phyloP scores from a whole-genome alignment of 2,888 invertebrate species.

The Aphodius granarius region DNA sequence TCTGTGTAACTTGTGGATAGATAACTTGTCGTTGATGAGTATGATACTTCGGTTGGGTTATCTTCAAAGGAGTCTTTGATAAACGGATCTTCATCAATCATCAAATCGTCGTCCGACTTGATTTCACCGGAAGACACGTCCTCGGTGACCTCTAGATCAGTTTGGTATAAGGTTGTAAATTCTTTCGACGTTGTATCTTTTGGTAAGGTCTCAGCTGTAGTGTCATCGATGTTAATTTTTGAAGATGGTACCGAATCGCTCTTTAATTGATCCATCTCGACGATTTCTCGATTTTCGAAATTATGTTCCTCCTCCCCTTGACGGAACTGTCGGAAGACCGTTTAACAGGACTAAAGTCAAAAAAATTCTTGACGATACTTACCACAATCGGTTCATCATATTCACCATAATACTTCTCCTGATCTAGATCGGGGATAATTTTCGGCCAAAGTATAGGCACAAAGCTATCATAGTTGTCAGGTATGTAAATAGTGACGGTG shows the following conservation, averaged over 20 bases:
- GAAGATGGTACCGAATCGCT: background rate
- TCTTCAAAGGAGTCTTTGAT: background rate
- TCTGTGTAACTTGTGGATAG: background rate
- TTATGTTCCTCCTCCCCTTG: background rate
- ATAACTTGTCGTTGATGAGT: background rate
- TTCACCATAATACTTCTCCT: constrained; percentile 9
- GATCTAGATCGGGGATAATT: constrained; percentile 6
- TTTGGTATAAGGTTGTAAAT: background rate
- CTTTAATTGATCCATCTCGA: background rate
- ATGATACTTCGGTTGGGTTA: background rate
- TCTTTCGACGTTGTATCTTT: background rate
- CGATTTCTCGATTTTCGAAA: background rate
- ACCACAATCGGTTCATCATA: constrained; percentile 5
- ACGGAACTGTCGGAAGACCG: too few relatives aligned
- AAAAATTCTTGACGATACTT: too few relatives aligned
- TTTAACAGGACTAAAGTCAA: too few relatives aligned
- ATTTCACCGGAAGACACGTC: background rate
- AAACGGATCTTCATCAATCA: background rate
- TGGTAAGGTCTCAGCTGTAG: background rate
- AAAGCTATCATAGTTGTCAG: constrained; percentile 34
- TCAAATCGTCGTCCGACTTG: background rate
- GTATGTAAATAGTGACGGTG: constrained; percentile 48
- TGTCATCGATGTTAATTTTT: background rate
- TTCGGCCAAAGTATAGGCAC: constrained; percentile 39
- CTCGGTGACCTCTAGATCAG: background rate